Evolutionary conservation across 2,797 vertebrate genomes (phyloP), one percentile per base, ranked within the genome.

Genomic region (Myripristis murdjan): DNA sequence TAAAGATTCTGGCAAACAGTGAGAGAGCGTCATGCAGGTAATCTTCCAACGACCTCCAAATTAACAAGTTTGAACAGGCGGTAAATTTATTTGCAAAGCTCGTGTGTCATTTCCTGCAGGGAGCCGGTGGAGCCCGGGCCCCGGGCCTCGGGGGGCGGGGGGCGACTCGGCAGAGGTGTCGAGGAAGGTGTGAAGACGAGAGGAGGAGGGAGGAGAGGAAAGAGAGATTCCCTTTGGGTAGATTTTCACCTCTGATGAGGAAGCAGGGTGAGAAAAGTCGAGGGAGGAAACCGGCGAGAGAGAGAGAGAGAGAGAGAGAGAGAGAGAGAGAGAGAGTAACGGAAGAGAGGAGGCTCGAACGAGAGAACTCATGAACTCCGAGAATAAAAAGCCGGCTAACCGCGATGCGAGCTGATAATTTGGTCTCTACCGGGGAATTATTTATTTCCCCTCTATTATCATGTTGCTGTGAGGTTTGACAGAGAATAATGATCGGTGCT

Each of bases 71-170:
- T 58, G 64, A 81, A 72, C 37, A 64, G 75, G 75, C 2, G 74
- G 75, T 70, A 66, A 10, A 70, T 67, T 59, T 24, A 53, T 77
- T 57, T 49, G 64, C 37, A 4, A n/a, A 55, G 70, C 79, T 85
- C 47, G 65, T 82, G n/a, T 84, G 83, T 80, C 69, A 4, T 79
- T 81, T 73, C 83, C 70, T 65, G 70, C 76, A 43, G 77, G 58
- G 43, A 75, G 82, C 77, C 78, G 43, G 72, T 55, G n/a, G 46
- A 87, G 83, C 70, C 66, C 60, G 52, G 9, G 70, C 68, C 81
- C 86, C n/a, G n/a, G n/a, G 90, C 87, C 87, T 89, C 72, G 70
- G 77, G 70, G 79, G 78, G 48, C n/a, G n/a, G n/a, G n/a, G n/a
- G n/a, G n/a, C n/a, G 58, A 83, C 76, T 74, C 84, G 85, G 75